phyloP scores from a whole-genome alignment of 2,113 vertebrate genomes.

The Synchiropus splendidus region DNA sequence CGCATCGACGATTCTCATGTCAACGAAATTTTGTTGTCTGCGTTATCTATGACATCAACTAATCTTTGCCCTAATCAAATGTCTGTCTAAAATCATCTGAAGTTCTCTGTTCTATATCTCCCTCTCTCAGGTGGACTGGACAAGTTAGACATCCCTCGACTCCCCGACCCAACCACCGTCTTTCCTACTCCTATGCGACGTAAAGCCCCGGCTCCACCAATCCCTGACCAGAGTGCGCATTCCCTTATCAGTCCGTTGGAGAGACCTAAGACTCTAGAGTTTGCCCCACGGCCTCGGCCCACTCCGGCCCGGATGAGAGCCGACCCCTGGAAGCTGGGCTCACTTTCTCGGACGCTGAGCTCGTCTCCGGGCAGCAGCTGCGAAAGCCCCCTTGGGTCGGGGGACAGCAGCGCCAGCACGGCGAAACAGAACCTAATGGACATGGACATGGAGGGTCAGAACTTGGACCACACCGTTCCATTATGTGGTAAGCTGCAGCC shows the following conservation, averaged over 20 bases:
- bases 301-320: conserved; percentile 65
- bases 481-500: conserved; percentile 63
- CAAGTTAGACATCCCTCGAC: conserved; percentile 64
- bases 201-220: conserved; percentile 54
- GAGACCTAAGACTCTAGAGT: conserved; percentile 81
- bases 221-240: conserved; percentile 18
- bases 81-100: too few species aligned
- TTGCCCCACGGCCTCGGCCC: conserved; percentile 77
- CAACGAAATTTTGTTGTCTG: too few species aligned
- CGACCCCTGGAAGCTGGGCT: conserved; percentile 80
- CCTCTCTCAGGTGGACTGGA: conserved; percentile 64
- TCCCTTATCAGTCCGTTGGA: conserved; percentile 53
- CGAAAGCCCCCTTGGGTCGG: conserved; percentile 64
- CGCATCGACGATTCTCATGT: too few species aligned
- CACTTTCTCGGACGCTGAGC: conserved; percentile 70
- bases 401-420: conserved; percentile 55
- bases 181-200: conserved; percentile 61
- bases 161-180: conserved; percentile 65
- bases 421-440: conserved; percentile 74
- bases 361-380: conserved; percentile 74
- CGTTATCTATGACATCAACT: too few species aligned
- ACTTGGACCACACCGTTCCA: conserved; percentile 73
- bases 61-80: too few species aligned
- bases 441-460: conserved; percentile 86
- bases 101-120: not conserved